Percentiles rank a stretch among this genome's conserved stretches.
These are phyloP conservation scores for Drosophila vallismaia DNA, from an alignment of 2,888 invertebrate genomes.

Conservation along the genomic window DNA sequence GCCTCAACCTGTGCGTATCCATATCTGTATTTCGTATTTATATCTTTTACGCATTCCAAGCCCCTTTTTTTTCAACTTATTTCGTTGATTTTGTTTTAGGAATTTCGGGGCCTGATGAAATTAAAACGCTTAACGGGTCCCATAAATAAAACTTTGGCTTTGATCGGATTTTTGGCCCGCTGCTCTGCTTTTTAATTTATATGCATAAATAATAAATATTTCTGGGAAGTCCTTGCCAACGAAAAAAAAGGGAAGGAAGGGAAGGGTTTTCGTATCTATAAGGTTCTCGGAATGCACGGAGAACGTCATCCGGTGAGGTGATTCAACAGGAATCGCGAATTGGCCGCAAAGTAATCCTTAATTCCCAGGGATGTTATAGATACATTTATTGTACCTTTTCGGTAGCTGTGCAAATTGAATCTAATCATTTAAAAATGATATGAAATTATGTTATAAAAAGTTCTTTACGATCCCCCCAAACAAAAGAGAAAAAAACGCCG, in stretches of 20 bases:
- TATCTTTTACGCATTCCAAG: constrained; percentile 24
- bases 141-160: constrained; percentile 58
- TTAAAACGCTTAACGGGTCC: constrained; percentile 33
- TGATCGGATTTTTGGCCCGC: constrained; percentile 58
- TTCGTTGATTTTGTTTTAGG: background rate
- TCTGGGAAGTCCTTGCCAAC: constrained; percentile 48
- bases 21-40: background rate
- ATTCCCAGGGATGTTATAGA: constrained; percentile 52
- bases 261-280: constrained; percentile 16
- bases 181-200: constrained; percentile 68
- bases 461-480: constrained; percentile 50
- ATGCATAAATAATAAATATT: constrained; percentile 75
- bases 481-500: background rate
- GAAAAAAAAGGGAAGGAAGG: no score
- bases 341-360: background rate
- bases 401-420: constrained; percentile 62
- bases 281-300: constrained; percentile 63
- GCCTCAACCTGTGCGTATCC: background rate
- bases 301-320: constrained; percentile 39
- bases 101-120: constrained; percentile 59
- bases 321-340: constrained; percentile 14
- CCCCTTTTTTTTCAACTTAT: background rate
- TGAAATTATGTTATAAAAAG: constrained; percentile 72
- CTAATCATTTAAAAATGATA: constrained; percentile 76
- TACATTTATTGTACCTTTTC: constrained; percentile 39